A percentile compares a stretch with the other conserved stretches of the same genome.
Evolutionary conservation across 2,113 vertebrate genomes (phyloP).

Genomic region (Parus major): DNA sequence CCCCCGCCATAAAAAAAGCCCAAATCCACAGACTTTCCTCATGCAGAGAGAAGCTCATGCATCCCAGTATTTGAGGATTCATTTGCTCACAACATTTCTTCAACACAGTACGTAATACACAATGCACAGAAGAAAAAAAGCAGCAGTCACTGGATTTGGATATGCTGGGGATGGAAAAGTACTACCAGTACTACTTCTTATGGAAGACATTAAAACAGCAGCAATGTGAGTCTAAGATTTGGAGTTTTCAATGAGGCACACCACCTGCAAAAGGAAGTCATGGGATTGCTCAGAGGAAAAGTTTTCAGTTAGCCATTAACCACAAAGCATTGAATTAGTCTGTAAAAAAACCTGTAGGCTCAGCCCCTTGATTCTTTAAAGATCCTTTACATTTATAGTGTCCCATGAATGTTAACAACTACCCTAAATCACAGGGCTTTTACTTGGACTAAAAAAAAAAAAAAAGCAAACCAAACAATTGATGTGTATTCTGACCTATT

Average conservation of each 20-base stretch:
- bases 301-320: neutral
- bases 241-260: neutral
- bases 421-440: neutral
- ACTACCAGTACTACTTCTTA: neutral
- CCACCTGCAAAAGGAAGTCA: neutral
- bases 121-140: neutral
- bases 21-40: fast-evolving
- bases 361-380: neutral
- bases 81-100: neutral
- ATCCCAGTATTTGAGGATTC: neutral
- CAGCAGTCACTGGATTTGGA: neutral
- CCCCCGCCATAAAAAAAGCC: fast-evolving
- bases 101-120: neutral
- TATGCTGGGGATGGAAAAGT: neutral
- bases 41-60: neutral
- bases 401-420: neutral
- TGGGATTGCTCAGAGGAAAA: neutral
- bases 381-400: neutral
- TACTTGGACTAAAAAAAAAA: neutral
- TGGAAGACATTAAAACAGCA: neutral
- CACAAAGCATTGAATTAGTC: neutral
- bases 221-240: neutral
- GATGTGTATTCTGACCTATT: neutral
- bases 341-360: neutral
- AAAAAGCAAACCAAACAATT: neutral